Conservation (phyloP, 2,113 vertebrate genomes). For the Eurypyga helias region DNA sequence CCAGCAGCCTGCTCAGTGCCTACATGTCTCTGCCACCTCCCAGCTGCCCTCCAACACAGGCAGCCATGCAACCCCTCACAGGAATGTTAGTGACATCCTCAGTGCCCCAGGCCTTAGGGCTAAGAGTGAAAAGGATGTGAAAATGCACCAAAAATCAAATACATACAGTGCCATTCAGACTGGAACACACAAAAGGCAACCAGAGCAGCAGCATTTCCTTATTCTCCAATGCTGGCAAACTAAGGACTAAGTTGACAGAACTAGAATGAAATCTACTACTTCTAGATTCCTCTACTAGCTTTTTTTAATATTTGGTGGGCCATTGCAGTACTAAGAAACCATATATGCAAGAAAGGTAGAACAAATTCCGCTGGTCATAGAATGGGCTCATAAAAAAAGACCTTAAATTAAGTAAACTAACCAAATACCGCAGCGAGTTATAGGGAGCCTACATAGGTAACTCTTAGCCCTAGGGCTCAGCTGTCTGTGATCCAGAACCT, state of each 20-base stretch:
- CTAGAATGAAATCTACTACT: not conserved
- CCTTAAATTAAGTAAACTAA: not conserved
- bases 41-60: not conserved
- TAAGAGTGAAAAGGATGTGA: not conserved
- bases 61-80: not conserved
- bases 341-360: not conserved
- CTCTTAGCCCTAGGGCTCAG: not conserved
- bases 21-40: not conserved
- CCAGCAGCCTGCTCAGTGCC: not conserved
- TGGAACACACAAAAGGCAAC: not conserved
- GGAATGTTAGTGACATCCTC: not conserved
- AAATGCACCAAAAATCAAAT: not conserved
- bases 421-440: not conserved
- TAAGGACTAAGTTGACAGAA: not conserved
- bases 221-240: not conserved
- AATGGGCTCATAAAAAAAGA: not conserved
- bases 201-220: not conserved
- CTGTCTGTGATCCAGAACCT: not conserved
- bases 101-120: not conserved
- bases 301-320: not conserved
- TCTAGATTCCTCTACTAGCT: not conserved
- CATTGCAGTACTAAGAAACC: not conserved
- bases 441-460: not conserved
- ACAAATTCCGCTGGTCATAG: not conserved
- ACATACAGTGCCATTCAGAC: not conserved